Evolutionary conservation across 2,113 vertebrate species (phyloP).

Genomic region (Puffinus mauretanicus): DNA sequence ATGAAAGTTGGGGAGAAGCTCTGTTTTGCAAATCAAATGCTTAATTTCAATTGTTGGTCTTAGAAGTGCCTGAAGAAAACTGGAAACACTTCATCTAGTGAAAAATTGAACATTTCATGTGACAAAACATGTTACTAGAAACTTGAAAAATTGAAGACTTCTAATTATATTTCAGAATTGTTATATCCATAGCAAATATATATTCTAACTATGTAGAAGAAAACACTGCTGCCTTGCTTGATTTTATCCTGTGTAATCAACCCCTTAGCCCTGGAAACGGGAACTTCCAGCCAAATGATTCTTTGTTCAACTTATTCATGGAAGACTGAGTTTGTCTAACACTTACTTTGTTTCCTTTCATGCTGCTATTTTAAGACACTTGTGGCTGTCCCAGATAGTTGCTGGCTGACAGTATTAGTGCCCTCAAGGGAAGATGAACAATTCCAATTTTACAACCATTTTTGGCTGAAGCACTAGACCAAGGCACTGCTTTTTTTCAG

Average conservation of each 20-base stretch:
- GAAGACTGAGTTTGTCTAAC: constrained; percentile 21
- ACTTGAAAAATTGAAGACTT: background rate
- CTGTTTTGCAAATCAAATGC: background rate
- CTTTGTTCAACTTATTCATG: background rate
- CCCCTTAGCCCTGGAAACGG: background rate
- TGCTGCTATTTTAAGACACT: constrained; percentile 15
- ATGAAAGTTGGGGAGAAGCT: background rate
- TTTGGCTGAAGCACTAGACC: constrained; percentile 25
- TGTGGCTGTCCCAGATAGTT: constrained; percentile 2
- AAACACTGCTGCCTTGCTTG: background rate
- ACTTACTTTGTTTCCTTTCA: background rate
- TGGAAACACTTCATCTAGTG: background rate
- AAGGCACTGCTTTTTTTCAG: background rate
- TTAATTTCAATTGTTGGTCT: background rate
- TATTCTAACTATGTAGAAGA: background rate
- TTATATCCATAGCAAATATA: background rate
- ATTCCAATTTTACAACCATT: constrained; percentile 32
- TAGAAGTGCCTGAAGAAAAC: background rate
- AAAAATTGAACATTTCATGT: background rate
- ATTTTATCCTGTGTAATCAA: background rate
- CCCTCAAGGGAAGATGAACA: constrained; percentile 7
- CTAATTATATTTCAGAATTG: background rate
- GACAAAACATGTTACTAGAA: background rate
- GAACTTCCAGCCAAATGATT: background rate
- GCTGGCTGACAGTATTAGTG: background rate